Base-by-base conservation (phyloP, 2,113 vertebrate species). In the Sylvilagus bachmani region DNA sequence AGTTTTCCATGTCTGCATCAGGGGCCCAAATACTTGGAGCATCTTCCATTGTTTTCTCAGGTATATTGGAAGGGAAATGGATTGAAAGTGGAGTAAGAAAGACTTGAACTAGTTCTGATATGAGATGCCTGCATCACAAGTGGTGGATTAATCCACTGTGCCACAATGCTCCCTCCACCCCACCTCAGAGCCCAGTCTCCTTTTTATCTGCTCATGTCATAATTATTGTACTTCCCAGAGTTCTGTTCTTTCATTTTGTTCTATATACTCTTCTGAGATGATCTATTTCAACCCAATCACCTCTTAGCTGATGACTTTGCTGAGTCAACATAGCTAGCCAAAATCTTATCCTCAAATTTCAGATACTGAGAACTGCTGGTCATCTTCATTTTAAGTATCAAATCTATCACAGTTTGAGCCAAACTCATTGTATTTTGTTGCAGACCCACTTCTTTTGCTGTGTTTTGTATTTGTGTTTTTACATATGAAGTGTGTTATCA, bases 321-420 rank as follows among this genome's bases (percentile, higher is more conserved):
- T 16, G 51, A 91, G n/a, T 75, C 16, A 6, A 44, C 58, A 69
- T 22, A 81, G 25, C 55, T 61, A 83, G 12, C 4, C 19, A 81
- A 94, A 75, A 71, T 7, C 51, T 91, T 89, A 31, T 16, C 53
- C 53, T 82, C 55, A 71, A 27, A 77, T 85, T 85, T 81, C 62
- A 73, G 53, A 73, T 83, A 16, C 53, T 69, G 33, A 49, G 33
- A 89, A 77, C 29, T 75, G 31, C 6, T 61, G 58, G 25, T 33
- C 10, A 2, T 58, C 13, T n/a, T 89, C 38, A 70, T 79, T 86
- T 89, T 73, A 24, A 51, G 33, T 51, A 22, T 64, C 53, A 87
- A 86, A 16, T 69, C 14, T 53, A 90, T 64, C 17, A 67, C 38
- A 79, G 82, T 12, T 70, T 85, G 44, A 86, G 51, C 2, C 44